Evolutionary conservation across 2,797 vertebrate species (phyloP), one percentile per base, ranked within the genome.

Genomic region (Amblyopsis hoosieri): DNA sequence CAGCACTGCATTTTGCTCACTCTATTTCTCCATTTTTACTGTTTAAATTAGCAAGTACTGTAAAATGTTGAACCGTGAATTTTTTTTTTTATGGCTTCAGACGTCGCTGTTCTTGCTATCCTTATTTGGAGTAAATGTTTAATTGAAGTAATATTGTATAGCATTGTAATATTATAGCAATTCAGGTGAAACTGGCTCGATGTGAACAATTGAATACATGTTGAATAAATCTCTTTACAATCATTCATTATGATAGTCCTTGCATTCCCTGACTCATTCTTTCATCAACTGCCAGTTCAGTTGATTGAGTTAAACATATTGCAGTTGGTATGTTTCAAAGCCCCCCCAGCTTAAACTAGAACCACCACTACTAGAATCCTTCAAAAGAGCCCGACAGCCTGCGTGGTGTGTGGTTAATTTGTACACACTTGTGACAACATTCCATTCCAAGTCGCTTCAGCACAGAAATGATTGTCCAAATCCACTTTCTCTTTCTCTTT

Each of bases 371-470:
- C 81, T 78, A 85, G 76, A 62, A 49, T 84, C 69, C 68, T 69
- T 80, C 84, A 59, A 61, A 51, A 14, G 72, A 77, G 57, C 71
- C 75, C 67, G 66, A 72, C 75, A 67, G 71, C 85, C 85, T 75
- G 76, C 74, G 75, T 80, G 75, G 73, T 72, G 72, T 65, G 73
- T 42, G 75, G 71, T 78, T 78, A 77, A 79, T 86, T 76, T 86
- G 80, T 84, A 71, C 74, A 69, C 58, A 71, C 80, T 76, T 83
- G 72, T 45, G 79, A 61, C 61, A 69, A 63, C 23, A 13, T 62
- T 48, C 58, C 76, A 71, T 78, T 72, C 65, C 23, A 37, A 68
- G 58, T 37, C 9, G 31, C 19, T 54, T 46, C 50, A 11, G 69
- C 55, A 53, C 62, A 72, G 60, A 76, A 71, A 72, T 72, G 60